A percentile compares a stretch with the other conserved stretches of the same genome.
phyloP scores from a whole-genome alignment of 2,888 invertebrate species.

The Lissocephala sabroskyi region DNA sequence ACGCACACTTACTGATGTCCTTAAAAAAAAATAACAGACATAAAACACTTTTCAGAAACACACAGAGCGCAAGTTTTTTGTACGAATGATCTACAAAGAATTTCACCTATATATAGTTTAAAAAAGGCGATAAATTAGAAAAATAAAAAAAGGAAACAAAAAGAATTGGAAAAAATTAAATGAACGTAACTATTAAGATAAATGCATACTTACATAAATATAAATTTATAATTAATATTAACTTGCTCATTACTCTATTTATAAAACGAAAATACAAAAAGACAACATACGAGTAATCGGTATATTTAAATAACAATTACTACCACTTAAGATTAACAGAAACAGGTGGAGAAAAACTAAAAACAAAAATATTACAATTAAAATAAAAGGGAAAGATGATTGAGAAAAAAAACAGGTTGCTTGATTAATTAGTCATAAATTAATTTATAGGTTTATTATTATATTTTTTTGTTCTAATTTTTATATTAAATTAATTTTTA shows the following conservation, averaged over 20 bases:
- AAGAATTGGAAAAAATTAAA: constrained; percentile 14
- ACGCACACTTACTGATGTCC: constrained; percentile 14
- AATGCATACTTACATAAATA: constrained; percentile 48
- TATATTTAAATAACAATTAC: constrained; percentile 51
- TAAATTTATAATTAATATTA: constrained; percentile 47
- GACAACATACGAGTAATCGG: constrained; percentile 39
- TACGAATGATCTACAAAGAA: constrained; percentile 47
- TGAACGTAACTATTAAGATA: constrained; percentile 43
- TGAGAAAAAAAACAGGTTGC: constrained; percentile 13
- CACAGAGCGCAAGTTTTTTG: constrained; percentile 22
- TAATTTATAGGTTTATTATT: too few species aligned
- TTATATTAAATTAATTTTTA: too few species aligned
- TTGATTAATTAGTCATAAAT: too few species aligned
- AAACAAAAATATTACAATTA: constrained; percentile 37
- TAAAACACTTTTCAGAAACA: constrained; percentile 12
- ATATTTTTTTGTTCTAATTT: too few species aligned
- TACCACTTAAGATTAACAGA: constrained; percentile 37
- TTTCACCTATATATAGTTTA: constrained; percentile 44
- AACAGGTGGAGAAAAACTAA: constrained; percentile 36
- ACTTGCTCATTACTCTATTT: constrained; percentile 61
- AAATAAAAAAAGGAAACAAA: constrained; percentile 16
- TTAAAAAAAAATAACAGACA: too few species aligned
- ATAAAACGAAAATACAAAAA: constrained; percentile 27
- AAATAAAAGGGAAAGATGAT: constrained; percentile 24
- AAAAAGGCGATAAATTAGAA: constrained; percentile 27